Evolutionary conservation across 2,797 vertebrate genomes (phyloP).

Genomic region (Sphenopsis melanotis): DNA sequence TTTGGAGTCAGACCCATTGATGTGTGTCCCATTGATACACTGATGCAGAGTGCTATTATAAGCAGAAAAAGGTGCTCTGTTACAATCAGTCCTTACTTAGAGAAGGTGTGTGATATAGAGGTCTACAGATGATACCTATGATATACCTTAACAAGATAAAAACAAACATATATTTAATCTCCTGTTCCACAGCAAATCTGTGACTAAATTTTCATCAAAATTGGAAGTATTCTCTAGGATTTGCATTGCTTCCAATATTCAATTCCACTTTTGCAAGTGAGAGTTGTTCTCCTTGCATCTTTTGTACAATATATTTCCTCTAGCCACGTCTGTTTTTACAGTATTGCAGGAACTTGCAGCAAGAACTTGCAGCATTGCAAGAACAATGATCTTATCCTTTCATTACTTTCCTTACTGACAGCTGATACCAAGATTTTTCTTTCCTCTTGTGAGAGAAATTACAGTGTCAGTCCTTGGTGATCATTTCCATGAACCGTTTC

Average conservation of each 20-base stretch:
- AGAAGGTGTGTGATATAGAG: neutral
- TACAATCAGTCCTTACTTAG: neutral
- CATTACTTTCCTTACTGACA: neutral
- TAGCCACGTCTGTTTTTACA: neutral
- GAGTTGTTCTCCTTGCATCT: neutral
- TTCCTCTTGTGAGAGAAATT: neutral
- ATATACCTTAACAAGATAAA: neutral
- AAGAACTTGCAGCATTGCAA: no score
- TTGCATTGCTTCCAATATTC: neutral
- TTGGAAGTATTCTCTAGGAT: neutral
- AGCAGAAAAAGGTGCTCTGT: neutral
- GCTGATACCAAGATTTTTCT: neutral
- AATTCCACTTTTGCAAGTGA: neutral
- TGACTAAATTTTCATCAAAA: neutral
- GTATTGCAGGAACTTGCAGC: no score
- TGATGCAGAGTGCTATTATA: neutral
- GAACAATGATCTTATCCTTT: neutral
- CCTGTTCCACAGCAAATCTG: neutral
- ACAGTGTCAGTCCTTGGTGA: neutral
- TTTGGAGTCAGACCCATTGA: neutral
- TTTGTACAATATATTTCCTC: neutral
- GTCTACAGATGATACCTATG: neutral
- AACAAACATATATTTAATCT: neutral
- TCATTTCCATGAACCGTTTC: neutral
- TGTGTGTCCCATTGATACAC: neutral